Evolutionary conservation across 1,140 invertebrate genomes (phyloP), one percentile per base, ranked within the genome.

Genomic region (Rhagoletis pomonella): DNA sequence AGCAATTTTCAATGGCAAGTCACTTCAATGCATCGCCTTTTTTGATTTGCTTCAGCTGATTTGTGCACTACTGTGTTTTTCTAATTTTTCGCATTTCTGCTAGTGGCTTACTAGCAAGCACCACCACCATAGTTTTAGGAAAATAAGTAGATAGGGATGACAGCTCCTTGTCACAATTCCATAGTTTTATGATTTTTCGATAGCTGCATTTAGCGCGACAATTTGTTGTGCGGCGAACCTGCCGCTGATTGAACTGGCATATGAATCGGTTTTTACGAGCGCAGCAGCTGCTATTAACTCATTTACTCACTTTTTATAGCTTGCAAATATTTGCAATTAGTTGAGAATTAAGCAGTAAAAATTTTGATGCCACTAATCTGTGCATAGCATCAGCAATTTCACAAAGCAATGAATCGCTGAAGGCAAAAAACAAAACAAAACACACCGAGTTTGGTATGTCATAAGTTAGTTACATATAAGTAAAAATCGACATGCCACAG

Each of bases 1-100:
- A 89, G 60, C 88, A 88, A 89, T 81, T 90, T 91, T 91, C 90
- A 91, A 91, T 91, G 90, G 90, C 90, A 91, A 67, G 73, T 58
- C 50, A 55, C 44, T 42, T 50, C 73, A 81, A 81, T 42, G 55
- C n/a, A 10, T 17, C 50, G 42, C 47, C 73, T 81, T 81, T 81
- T 81, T 55, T 50, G 47, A 50, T 55, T 55, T 9, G 4, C 29
- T n/a, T n/a, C n/a, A n/a, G n/a, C n/a, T n/a, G n/a, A 5, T n/a
- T 55, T 55, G n/a, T 55, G 6, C 5, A 55, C 2, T 77, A 17
- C 47, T 4, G 42, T 4, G 12, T 50, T 77, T 77, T 77, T 77
- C 9, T 12, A 44, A 69, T 77, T 77, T 77, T 55, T 73, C n/a
- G 67, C 67, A 1, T 44, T 10, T 44, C 42, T 42, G 44, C 44